These are phyloP conservation scores for Nomada fabriciana DNA, from an alignment of 2,888 invertebrate genomes.

Conservation along the genomic window DNA sequence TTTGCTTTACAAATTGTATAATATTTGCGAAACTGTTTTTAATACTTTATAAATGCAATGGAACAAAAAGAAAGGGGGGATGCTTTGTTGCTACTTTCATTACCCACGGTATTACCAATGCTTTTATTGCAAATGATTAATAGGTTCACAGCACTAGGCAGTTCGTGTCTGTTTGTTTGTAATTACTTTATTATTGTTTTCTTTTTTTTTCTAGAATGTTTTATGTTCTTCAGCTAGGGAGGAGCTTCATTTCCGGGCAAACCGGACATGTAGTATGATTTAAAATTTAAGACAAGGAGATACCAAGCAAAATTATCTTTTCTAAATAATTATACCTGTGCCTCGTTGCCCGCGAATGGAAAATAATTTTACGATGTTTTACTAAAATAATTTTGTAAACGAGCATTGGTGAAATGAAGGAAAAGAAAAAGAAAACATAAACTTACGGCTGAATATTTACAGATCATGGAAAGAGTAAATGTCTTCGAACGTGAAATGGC, in stretches of 20 bases:
- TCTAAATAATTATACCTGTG: slow-evolving; percentile 1
- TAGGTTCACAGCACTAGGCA: slow-evolving; percentile 17
- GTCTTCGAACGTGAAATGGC: slow-evolving; percentile 6
- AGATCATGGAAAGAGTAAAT: not conserved
- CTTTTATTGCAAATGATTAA: not conserved
- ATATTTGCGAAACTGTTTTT: not conserved
- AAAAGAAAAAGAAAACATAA: not conserved
- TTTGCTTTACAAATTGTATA: not conserved
- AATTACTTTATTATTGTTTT: slow-evolving; percentile 24
- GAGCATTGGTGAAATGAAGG: not conserved
- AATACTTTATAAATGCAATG: too few species aligned
- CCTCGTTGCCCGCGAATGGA: slow-evolving; percentile 2
- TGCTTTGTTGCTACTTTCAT: not conserved
- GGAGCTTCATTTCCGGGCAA: not conserved
- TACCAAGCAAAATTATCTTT: not conserved
- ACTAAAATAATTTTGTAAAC: slow-evolving; percentile 12
- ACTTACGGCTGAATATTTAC: slow-evolving; percentile 16
- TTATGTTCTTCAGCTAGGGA: not conserved
- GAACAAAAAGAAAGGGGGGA: not conserved
- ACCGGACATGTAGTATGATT: not conserved
- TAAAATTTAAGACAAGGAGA: not conserved
- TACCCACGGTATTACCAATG: not conserved
- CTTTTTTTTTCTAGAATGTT: slow-evolving; percentile 3
- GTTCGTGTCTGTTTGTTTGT: slow-evolving; percentile 27
- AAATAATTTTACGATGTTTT: slow-evolving; percentile 2